Evolutionary conservation across 2,113 vertebrate species (phyloP), one percentile per base, ranked within the genome.

Genomic region (Colossoma macropomum): DNA sequence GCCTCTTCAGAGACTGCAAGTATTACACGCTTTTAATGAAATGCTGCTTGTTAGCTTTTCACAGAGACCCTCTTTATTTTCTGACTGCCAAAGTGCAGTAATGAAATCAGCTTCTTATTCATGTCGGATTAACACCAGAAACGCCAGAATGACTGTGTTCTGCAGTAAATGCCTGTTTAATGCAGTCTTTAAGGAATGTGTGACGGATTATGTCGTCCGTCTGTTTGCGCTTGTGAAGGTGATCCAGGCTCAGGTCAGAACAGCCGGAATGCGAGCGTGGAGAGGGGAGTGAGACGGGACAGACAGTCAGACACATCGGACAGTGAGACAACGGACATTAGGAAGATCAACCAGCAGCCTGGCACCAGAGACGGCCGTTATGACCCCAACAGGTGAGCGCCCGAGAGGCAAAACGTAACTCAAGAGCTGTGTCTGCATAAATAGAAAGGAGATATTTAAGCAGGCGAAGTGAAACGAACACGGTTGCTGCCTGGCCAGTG

Each of bases 301-400:
- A 93, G 95, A 28, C 95, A 96, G 86, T 97, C 96, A 0, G 96
- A 97, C 88, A 97, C 96, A 0, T 97, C 97, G 2, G 96, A 97
- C 86, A 96, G 96, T 6, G 96, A 97, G 86, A 95, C 95, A 59
- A 93, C 96, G 77, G 96, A 97, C n/a, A 86, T 97, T 62, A 94
- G 92, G 77, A 95, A 91, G 85, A 91, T 97, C 91, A 97, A 97
- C 87, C 95, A 96, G 80, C 97, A 97, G 89, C 96, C 97, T 11
- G 86, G 88, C 7, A 83, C 88, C 48, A 93, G 93, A 83, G 93
- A 95, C 8, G 88, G 91, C 74, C 88, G 91, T 91, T 94, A 96
- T 88, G 96, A 97, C 82, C 95, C 95, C 32, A 97, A 98, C 90
- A 96, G 95, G 97, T 97, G 85, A 92, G 89, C 72, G 9, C 52